phyloP scores from a whole-genome alignment of 1,140 invertebrate genomes.

The Tetramorium simillimum region DNA sequence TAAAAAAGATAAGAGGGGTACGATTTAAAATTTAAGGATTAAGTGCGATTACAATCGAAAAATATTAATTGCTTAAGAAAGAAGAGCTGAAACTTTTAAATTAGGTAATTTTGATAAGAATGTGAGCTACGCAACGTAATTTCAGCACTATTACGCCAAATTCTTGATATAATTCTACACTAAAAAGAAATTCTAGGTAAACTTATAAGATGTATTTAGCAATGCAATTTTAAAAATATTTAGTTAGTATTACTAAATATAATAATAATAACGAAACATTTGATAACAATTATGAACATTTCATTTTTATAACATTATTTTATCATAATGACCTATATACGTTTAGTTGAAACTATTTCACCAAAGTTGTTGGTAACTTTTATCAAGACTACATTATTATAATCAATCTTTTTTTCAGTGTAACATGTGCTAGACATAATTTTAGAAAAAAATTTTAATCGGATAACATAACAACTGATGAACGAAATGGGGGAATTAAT shows the following conservation, averaged over 20 bases:
- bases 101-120: background rate
- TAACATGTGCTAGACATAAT: too few species aligned
- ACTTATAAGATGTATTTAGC: too few species aligned
- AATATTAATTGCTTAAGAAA: background rate
- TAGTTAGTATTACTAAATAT: too few species aligned
- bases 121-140: background rate
- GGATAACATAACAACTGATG: background rate
- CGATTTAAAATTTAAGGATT: background rate
- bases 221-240: background rate
- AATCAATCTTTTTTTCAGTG: too few species aligned
- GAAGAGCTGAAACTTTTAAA: background rate
- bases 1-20: background rate
- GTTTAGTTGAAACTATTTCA: background rate
- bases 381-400: too few species aligned
- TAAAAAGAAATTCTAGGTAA: too few species aligned
- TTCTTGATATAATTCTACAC: background rate
- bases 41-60: background rate
- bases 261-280: too few species aligned
- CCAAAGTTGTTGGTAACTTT: too few species aligned
- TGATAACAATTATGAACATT: too few species aligned
- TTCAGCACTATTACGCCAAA: background rate
- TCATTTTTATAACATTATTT: too few species aligned
- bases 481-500: constrained; percentile 13
- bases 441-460: too few species aligned
- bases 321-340: too few species aligned